These are phyloP conservation scores for Echinops telfairi DNA, from an alignment of 2,113 vertebrate genomes.

Conservation along the genomic window DNA sequence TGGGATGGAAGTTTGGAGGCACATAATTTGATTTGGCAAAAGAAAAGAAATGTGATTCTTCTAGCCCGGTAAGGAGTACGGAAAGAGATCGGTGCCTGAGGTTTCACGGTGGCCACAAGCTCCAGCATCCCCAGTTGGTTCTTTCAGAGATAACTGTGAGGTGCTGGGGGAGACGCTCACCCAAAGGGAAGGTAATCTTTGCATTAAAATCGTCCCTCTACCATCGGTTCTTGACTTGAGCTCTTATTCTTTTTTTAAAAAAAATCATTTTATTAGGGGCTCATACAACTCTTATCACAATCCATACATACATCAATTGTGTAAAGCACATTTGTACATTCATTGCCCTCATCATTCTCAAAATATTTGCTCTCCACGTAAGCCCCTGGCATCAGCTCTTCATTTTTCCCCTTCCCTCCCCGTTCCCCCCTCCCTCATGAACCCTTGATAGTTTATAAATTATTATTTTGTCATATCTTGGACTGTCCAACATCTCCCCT, in stretches of 20 bases:
- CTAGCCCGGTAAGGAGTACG: background rate
- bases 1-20: background rate
- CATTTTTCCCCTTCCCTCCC: no score
- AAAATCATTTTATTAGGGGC: no score
- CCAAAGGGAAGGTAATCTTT: constrained; percentile 40
- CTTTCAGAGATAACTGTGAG: constrained; percentile 2
- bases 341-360: no score
- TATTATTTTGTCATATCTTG: no score
- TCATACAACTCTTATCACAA: no score
- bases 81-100: constrained; percentile 38
- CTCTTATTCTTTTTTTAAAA: background rate
- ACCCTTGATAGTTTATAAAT: no score
- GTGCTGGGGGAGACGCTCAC: background rate
- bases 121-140: background rate
- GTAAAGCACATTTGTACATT: no score
- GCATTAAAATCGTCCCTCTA: constrained; percentile 39
- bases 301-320: no score
- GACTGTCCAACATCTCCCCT: no score
- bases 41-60: constrained; percentile 68
- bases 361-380: no score
- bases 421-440: no score
- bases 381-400: no score
- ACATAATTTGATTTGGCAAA: constrained; percentile 70
- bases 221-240: constrained; percentile 46
- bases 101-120: background rate